phyloP scores from a whole-genome alignment of 2,797 vertebrate genomes.

The Siniperca scherzeri region DNA sequence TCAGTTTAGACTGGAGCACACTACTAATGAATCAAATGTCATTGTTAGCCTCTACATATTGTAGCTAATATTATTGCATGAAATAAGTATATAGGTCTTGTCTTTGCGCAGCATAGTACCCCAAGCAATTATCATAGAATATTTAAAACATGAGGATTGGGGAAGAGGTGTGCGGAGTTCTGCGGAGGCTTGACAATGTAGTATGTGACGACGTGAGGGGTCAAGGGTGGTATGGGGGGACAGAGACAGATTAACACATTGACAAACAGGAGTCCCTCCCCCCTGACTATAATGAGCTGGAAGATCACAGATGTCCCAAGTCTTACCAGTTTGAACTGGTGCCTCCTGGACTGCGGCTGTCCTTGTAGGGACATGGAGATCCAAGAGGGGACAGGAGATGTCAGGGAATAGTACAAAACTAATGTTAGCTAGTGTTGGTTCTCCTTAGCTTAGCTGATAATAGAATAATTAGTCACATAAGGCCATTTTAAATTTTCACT shows the following conservation, averaged over 20 bases:
- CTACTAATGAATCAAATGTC: not conserved
- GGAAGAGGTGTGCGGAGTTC: not conserved
- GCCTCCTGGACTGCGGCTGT: not conserved
- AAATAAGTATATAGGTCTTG: no score
- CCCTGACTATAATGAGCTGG: not conserved
- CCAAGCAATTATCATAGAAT: not conserved
- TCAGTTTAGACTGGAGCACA: not conserved
- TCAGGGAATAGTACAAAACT: not conserved
- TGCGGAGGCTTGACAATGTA: not conserved
- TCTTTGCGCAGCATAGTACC: no score
- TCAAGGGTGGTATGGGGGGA: not conserved
- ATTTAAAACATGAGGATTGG: not conserved
- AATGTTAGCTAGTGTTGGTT: not conserved
- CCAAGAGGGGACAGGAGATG: not conserved
- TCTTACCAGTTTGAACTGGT: not conserved
- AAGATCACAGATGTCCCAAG: not conserved
- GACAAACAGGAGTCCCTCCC: not conserved
- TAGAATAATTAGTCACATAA: not conserved
- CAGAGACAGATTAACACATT: not conserved
- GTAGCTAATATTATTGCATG: not conserved
- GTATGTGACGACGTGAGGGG: not conserved
- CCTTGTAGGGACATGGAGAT: not conserved
- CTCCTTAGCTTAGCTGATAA: constrained; percentile 5
- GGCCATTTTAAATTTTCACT: not conserved
- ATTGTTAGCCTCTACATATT: not conserved